Evolutionary conservation across 1,140 invertebrate species (phyloP).

Genomic region (Nasonia longicornis): DNA sequence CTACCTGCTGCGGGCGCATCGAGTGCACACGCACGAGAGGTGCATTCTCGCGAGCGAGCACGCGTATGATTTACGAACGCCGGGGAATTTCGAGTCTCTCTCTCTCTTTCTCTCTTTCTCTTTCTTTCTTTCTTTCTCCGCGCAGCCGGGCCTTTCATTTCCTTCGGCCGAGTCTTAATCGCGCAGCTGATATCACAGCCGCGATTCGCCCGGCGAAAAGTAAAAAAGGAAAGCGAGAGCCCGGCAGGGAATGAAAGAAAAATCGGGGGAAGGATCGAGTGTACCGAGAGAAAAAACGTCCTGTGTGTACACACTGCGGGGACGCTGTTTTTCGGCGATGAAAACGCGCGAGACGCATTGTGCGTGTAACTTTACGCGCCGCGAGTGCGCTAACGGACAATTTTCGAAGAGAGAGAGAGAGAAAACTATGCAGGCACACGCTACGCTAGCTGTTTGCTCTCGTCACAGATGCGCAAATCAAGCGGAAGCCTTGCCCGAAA

Average conservation of each 20-base stretch:
- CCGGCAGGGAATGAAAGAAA: background rate
- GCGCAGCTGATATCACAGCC: slow-evolving; percentile 41
- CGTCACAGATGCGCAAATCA: slow-evolving; percentile 8
- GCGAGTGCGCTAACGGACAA: slow-evolving; percentile 1
- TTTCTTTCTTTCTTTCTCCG: background rate
- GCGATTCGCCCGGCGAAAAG: background rate
- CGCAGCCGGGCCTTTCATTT: slow-evolving; percentile 22
- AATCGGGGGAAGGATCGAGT: background rate
- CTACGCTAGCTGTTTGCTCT: background rate
- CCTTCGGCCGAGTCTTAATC: slow-evolving; percentile 33
- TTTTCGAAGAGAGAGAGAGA: slow-evolving; percentile 6
- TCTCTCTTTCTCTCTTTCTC: background rate
- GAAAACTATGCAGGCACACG: background rate
- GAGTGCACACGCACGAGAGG: background rate
- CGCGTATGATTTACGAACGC: slow-evolving; percentile 38
- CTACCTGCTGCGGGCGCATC: slow-evolving; percentile 30
- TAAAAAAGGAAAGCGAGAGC: slow-evolving; percentile 9
- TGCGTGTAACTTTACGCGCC: background rate
- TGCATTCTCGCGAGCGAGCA: slow-evolving; percentile 25
- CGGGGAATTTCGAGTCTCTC: slow-evolving; percentile 30
- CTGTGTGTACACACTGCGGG: background rate
- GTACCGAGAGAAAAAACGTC: background rate
- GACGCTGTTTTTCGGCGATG: background rate
- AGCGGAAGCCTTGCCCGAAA: slow-evolving; percentile 3
- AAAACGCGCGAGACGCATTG: slow-evolving; percentile 16